phyloP scores from a whole-genome alignment of 2,797 vertebrate genomes.

The Poeciliopsis presidionis region DNA sequence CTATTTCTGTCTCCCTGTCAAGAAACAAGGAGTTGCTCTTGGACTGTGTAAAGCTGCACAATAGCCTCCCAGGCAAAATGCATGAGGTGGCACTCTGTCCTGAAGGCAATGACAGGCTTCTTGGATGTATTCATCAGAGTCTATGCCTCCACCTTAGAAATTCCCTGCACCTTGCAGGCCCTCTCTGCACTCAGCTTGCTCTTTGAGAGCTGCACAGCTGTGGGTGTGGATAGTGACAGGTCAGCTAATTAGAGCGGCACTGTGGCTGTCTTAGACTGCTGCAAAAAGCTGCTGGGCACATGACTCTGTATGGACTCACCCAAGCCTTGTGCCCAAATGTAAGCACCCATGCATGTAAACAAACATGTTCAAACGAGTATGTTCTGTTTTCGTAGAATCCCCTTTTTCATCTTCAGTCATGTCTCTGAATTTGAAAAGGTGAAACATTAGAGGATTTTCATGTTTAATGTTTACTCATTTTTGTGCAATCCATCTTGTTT shows the following conservation, averaged over 20 bases:
- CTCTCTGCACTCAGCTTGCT: slow-evolving; percentile 40
- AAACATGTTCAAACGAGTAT: slow-evolving; percentile 16
- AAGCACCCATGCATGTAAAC: slow-evolving; percentile 37
- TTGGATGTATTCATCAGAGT: slow-evolving; percentile 65
- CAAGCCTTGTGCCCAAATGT: slow-evolving; percentile 45
- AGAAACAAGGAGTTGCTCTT: background rate
- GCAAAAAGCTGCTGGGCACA: slow-evolving; percentile 59
- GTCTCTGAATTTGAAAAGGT: background rate
- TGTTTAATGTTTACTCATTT: background rate
- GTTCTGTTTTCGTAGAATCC: slow-evolving; percentile 4
- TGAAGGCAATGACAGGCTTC: slow-evolving; percentile 60
- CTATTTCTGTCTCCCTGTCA: slow-evolving; percentile 1
- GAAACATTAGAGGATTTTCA: background rate
- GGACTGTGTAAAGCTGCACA: slow-evolving; percentile 22
- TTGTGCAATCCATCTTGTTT: background rate
- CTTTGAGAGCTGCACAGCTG: slow-evolving; percentile 63
- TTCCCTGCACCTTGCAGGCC: slow-evolving; percentile 46
- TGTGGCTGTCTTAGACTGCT: slow-evolving; percentile 63
- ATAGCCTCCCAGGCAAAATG: slow-evolving; percentile 39
- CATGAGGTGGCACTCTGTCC: slow-evolving; percentile 35
- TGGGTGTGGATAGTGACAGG: slow-evolving; percentile 72
- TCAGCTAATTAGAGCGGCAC: slow-evolving; percentile 72
- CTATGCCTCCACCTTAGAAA: slow-evolving; percentile 50
- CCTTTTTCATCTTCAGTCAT: background rate
- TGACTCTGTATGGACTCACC: slow-evolving; percentile 66